Evolutionary conservation across 1,140 invertebrate species (phyloP), one percentile per base, ranked within the genome.

Genomic region (Aplysia californica): DNA sequence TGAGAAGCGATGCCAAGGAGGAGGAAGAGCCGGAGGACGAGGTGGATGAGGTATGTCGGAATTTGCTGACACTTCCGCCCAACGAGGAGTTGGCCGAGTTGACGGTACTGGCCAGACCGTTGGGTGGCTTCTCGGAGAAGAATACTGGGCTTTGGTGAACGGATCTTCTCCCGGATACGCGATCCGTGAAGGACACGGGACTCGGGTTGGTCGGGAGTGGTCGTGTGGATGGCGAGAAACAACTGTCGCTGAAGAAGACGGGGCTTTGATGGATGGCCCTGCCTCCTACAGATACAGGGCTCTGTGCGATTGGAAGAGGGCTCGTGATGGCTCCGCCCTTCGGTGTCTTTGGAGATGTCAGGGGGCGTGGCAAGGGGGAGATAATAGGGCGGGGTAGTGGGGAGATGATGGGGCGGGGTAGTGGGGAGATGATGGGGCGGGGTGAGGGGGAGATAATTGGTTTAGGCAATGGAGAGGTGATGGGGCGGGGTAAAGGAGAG

Each of bases 161-260:
- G 10, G 10, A 15, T 15, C 29, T 6, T 6, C 6, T 10, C 6
- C 58, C 58, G 26, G 10, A 31, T 61, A 31, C 6, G 58, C 10
- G 29, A 31, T 29, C 29, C 38, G 26, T 75, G 72, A 20, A 65
- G 61, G 29, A 75, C 38, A 33, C 36, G 39, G 2, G 61, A 31
- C 6, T 21, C 31, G 3, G 18, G 10, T 18, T 50, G 72, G 1
- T 35, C 23, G 10, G 59, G 23, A 23, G 20, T 66, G 6, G 61
- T 61, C 58, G 10, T 18, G 10, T 29, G 58, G 58, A 61, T 20
- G 58, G 20, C 18, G 18, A 18, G 26, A 61, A 61, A 31, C 58
- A 61, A 26, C 41, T 35, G 38, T 75, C 72, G 0, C 1, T 61
- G n/a, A 75, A 75, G 41, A 75, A 75, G n/a, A 75, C 72, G 6